Evolutionary conservation across 2,888 invertebrate species (phyloP).

Genomic region (Ophion ventricosus): DNA sequence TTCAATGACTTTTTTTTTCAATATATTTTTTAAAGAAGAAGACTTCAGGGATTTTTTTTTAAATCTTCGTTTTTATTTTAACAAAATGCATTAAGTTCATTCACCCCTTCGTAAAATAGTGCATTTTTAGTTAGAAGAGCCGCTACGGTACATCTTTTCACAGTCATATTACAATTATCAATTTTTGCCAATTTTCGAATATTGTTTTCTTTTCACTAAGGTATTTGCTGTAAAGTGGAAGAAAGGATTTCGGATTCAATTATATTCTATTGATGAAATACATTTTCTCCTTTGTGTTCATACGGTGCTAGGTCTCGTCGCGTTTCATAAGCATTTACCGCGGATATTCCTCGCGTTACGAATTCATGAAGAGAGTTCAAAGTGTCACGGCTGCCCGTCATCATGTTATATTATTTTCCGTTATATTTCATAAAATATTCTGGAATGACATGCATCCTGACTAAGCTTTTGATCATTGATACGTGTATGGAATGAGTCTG

Average conservation of each 20-base stretch:
- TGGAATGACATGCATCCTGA: background rate
- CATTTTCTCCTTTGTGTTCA: background rate
- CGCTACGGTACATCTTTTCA: no score
- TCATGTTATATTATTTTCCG: background rate
- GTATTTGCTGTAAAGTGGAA: background rate
- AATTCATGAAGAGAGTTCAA: background rate
- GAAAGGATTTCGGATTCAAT: background rate
- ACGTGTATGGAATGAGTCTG: background rate
- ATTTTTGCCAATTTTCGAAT: no score
- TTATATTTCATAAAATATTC: background rate
- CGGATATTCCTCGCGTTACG: background rate
- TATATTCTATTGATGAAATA: background rate
- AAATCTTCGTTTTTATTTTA: no score
- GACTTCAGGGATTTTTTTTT: no score
- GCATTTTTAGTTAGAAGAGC: background rate
- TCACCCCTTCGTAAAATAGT: background rate
- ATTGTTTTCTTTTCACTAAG: background rate
- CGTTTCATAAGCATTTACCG: background rate
- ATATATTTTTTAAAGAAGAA: no score
- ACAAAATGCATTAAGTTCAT: background rate
- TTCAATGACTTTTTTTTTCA: slow-evolving; percentile 9
- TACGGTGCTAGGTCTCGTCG: background rate
- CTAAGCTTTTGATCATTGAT: background rate
- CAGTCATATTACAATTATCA: no score
- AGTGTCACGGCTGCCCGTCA: background rate